phyloP scores from a whole-genome alignment of 23 tunicate species.

The Corella eumyota region DNA sequence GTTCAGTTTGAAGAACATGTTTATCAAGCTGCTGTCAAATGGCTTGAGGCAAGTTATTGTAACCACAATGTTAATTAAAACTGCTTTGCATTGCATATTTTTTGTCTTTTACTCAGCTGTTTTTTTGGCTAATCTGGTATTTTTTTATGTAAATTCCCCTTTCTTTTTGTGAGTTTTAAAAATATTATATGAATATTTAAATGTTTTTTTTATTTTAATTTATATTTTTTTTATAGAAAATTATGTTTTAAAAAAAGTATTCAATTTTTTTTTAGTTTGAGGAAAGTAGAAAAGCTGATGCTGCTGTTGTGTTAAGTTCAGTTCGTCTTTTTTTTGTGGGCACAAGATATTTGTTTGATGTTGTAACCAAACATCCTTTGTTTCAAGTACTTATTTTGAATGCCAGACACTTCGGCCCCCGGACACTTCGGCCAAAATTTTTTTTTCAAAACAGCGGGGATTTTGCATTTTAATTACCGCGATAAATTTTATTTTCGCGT shows the following conservation, averaged over 20 bases:
- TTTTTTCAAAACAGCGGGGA: not conserved
- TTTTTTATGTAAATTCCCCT: no score
- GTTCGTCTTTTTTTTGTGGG: slow-evolving; percentile 57
- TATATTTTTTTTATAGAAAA: no score
- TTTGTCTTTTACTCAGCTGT: no score
- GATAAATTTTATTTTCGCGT: no score
- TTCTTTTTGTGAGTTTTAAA: no score
- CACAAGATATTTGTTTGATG: slow-evolving; percentile 59
- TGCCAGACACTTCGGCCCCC: no score
- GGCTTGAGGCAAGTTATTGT: slow-evolving; percentile 56
- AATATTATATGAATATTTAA: no score
- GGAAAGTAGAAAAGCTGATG: slow-evolving; percentile 23
- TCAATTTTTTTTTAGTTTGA: no score
- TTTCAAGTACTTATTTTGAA: slow-evolving; percentile 31
- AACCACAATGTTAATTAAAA: not conserved
- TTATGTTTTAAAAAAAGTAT: no score
- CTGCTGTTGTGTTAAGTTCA: slow-evolving; percentile 24
- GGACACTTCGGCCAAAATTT: not conserved
- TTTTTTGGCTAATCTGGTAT: no score
- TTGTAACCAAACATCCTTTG: slow-evolving; percentile 50
- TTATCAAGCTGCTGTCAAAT: slow-evolving; percentile 56
- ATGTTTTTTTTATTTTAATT: no score
- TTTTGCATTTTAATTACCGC: no score
- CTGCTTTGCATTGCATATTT: not conserved
- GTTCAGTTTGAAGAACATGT: slow-evolving; percentile 75